Conservation (phyloP, 1,140 invertebrate species). For the Holcopasites calliopsidis region DNA sequence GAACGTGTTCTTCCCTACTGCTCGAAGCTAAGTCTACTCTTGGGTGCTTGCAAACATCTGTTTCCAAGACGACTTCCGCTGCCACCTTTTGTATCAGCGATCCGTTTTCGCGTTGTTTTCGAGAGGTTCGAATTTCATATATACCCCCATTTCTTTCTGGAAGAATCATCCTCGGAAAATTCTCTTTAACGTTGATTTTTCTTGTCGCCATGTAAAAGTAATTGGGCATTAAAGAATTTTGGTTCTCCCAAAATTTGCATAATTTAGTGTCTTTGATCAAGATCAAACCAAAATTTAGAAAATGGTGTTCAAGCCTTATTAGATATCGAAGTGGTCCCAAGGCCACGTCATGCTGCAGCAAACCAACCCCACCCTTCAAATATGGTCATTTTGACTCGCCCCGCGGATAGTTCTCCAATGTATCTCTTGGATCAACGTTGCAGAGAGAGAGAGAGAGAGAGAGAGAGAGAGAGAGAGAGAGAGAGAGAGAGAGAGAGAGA, state of each 20-base stretch:
- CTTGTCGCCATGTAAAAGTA: no score
- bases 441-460: conserved; percentile 36
- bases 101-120: neutral
- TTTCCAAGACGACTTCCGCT: conserved; percentile 5
- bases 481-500: no score
- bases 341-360: conserved; percentile 55
- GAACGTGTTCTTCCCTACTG: conserved; percentile 1
- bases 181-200: no score
- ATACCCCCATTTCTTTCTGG: neutral
- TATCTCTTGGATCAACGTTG: conserved; percentile 40
- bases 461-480: no score
- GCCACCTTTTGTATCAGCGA: neutral
- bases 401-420: conserved; percentile 39
- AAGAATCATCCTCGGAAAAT: neutral
- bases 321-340: conserved; percentile 41
- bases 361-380: conserved; percentile 7
- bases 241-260: neutral
- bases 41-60: neutral
- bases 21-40: neutral
- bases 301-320: neutral
- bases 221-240: no score
- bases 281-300: neutral
- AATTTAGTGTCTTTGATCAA: neutral
- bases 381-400: conserved; percentile 38
- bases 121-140: neutral